A percentile compares a stretch with the other conserved stretches of the same genome.
These are phyloP conservation scores for Macrostomum lignano DNA, from an alignment of 1,140 invertebrate genomes.

Conservation along the genomic window DNA sequence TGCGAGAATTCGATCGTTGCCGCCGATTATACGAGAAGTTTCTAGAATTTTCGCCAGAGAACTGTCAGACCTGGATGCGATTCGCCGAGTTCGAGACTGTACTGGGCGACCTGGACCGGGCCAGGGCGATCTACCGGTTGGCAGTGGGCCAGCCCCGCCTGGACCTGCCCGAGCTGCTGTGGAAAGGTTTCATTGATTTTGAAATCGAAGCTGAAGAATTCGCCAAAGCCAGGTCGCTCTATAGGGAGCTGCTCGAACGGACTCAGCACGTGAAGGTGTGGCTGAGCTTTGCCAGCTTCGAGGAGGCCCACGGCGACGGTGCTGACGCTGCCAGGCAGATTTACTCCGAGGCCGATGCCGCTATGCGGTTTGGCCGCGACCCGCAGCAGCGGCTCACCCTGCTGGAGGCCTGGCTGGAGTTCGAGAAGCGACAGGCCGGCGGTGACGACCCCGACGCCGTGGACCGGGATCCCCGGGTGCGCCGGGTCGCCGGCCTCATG, in stretches of 20 bases:
- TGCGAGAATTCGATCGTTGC: constrained; percentile 78
- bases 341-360: not conserved
- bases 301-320: constrained; percentile 1
- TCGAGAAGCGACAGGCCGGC: not conserved
- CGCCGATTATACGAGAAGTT: constrained; percentile 85
- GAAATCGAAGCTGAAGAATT: constrained; percentile 72
- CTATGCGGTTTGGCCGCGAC: not conserved
- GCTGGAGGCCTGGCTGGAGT: not conserved
- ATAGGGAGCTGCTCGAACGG: constrained; percentile 65
- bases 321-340: not conserved
- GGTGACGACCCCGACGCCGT: not conserved
- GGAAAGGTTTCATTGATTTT: constrained; percentile 98
- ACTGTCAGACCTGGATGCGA: constrained; percentile 75
- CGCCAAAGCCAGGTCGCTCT: constrained; percentile 57
- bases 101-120: constrained; percentile 64
- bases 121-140: constrained; percentile 70
- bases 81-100: constrained; percentile 88
- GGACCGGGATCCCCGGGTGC: not conserved
- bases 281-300: constrained; percentile 1
- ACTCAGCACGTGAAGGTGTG: constrained; percentile 77
- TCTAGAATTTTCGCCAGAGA: constrained; percentile 73
- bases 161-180: constrained; percentile 92
- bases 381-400: not conserved
- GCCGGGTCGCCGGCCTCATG: constrained; percentile 1
- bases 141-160: constrained; percentile 58